phyloP scores from a whole-genome alignment of 2,888 invertebrate genomes.

The Metopia argyrocephala region DNA sequence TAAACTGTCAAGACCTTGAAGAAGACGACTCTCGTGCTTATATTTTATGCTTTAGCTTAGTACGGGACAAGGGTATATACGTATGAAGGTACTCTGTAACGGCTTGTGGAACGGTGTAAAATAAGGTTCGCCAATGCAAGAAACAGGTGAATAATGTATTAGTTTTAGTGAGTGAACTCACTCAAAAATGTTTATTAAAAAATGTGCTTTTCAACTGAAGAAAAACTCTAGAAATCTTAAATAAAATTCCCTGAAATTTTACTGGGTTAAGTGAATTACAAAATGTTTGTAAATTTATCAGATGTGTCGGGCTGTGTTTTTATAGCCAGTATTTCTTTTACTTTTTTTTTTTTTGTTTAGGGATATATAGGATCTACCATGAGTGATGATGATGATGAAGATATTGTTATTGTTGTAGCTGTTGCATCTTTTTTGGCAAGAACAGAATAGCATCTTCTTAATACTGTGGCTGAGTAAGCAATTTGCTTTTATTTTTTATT shows the following conservation, averaged over 20 bases:
- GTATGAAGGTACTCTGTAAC: no score
- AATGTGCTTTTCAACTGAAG: not conserved
- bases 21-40: no score
- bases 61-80: no score
- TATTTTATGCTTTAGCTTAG: no score
- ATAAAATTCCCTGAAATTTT: not conserved
- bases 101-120: no score
- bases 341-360: conserved; percentile 19
- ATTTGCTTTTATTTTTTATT: conserved; percentile 18
- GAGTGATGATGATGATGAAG: conserved; percentile 45
- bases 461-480: conserved; percentile 33
- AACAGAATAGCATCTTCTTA: conserved; percentile 13
- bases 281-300: conserved; percentile 19
- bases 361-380: conserved; percentile 41
- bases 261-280: conserved; percentile 5
- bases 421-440: conserved; percentile 50
- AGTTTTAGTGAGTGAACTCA: no score
- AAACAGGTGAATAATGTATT: no score
- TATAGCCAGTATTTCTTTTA: conserved; percentile 9
- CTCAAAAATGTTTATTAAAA: no score
- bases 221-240: not conserved
- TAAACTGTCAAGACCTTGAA: no score
- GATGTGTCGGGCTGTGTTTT: conserved; percentile 35
- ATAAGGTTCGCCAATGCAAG: no score
- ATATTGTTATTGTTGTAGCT: conserved; percentile 35